Conservation (phyloP, 2,888 invertebrate genomes). For the Tridacna gigas region DNA sequence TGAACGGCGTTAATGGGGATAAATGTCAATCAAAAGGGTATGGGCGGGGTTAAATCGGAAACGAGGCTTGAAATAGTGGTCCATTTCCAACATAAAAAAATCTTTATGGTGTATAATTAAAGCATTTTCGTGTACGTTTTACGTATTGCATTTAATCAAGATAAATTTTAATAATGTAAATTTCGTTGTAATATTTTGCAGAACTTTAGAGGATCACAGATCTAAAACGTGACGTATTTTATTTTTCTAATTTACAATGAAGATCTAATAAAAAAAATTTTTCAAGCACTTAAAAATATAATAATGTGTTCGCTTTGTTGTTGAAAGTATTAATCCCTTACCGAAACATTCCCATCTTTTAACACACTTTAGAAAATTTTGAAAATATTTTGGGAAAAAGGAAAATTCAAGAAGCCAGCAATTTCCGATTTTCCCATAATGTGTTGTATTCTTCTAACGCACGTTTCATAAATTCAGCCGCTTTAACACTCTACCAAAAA, state of each 20-base stretch:
- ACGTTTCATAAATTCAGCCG: too few species aligned
- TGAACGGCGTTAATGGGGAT: conserved; percentile 55
- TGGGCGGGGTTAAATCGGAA: conserved; percentile 47
- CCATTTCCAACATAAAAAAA: conserved; percentile 44
- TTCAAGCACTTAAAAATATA: background rate
- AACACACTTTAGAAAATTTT: too few species aligned
- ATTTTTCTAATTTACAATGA: too few species aligned
- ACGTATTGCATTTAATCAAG: background rate
- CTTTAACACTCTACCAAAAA: too few species aligned
- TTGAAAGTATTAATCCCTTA: background rate
- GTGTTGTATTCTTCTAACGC: too few species aligned
- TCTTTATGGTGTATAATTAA: background rate
- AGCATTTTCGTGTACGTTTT: background rate
- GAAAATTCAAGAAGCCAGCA: too few species aligned
- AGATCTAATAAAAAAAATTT: too few species aligned
- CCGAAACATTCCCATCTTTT: background rate
- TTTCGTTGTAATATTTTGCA: background rate
- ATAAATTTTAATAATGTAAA: background rate
- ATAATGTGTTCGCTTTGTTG: background rate
- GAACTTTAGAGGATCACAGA: background rate
- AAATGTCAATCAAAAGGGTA: conserved; percentile 57
- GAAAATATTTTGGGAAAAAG: too few species aligned
- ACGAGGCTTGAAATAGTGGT: conserved; percentile 56
- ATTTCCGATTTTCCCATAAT: too few species aligned
- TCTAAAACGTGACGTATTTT: background rate